phyloP scores from a whole-genome alignment of 2,113 vertebrate species.

The Nipponia nippon region DNA sequence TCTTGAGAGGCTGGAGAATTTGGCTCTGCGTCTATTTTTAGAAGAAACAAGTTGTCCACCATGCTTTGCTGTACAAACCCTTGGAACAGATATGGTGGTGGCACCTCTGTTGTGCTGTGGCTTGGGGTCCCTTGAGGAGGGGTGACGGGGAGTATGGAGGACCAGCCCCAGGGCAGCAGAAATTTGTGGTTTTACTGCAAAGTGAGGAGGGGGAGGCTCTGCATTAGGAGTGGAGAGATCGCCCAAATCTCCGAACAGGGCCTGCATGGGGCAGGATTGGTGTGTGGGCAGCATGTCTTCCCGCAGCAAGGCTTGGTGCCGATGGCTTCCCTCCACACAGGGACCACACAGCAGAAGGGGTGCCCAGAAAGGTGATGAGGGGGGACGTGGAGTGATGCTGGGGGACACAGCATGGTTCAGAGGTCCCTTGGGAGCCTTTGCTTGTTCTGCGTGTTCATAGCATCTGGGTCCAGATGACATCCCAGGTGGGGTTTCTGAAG shows the following conservation, averaged over 20 bases:
- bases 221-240: background rate
- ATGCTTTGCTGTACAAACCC: background rate
- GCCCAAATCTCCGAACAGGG: background rate
- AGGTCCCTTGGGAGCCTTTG: background rate
- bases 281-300: background rate
- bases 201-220: background rate
- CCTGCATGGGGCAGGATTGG: background rate
- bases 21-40: background rate
- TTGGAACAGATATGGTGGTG: background rate
- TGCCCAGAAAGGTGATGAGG: accelerated
- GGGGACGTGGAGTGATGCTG: background rate
- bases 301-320: background rate
- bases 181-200: background rate
- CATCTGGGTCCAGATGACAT: background rate
- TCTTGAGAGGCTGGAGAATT: background rate
- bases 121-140: accelerated
- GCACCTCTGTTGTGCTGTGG: accelerated
- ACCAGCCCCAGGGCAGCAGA: background rate
- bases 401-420: accelerated
- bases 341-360: background rate
- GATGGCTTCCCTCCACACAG: background rate
- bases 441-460: background rate
- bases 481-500: background rate
- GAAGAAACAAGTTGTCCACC: background rate
- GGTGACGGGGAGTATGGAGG: accelerated